Base-by-base conservation (phyloP, 2,113 vertebrate species). In the Grus americana region DNA sequence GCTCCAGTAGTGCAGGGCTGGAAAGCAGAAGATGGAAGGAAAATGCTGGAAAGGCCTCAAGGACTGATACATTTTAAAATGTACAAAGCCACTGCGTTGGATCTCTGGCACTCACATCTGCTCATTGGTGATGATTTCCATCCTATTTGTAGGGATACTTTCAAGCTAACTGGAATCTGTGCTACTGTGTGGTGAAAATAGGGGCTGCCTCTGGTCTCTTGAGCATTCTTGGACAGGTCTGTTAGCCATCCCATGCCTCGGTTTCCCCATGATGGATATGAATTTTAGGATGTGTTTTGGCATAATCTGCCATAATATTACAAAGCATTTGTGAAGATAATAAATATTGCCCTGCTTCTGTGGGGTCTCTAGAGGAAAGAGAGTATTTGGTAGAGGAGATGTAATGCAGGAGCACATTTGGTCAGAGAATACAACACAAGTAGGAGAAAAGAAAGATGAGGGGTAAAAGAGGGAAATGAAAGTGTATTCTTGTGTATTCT, bases 1-100 rank as follows among this genome's bases (percentile, higher is more conserved):
- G 29, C 81, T 95, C n/a, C 61, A 93, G 57, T 92, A 91, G 72
- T 36, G 47, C 80, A 38, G 61, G 47, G 5, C 36, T 82, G 74
- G 52, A 72, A 92, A 78, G 80, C 38, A 67, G 57, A 36, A 66
- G n/a, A 86, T 24, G n/a, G 79, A 84, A 71, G 61, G 50, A 84
- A 84, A 71, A 91, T 52, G 18, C 50, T 92, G 65, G 50, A 91
- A 92, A 86, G 57, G n/a, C 70, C 86, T 94, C 66, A 75, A 91
- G 78, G 76, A 68, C 58, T 92, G 66, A 52, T 67, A 36, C 36
- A 13, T 47, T 79, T 93, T 44, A 54, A 79, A 91, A 91, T 38
- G 49, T 55, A 71, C 24, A 13, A 71, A 90, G n/a, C 72, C 36
- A 19, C 26, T 1, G 8, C 63, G 17, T 23, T 57, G 65, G 10